phyloP scores from a whole-genome alignment of 2,113 vertebrate species.

The Bungarus multicinctus region DNA sequence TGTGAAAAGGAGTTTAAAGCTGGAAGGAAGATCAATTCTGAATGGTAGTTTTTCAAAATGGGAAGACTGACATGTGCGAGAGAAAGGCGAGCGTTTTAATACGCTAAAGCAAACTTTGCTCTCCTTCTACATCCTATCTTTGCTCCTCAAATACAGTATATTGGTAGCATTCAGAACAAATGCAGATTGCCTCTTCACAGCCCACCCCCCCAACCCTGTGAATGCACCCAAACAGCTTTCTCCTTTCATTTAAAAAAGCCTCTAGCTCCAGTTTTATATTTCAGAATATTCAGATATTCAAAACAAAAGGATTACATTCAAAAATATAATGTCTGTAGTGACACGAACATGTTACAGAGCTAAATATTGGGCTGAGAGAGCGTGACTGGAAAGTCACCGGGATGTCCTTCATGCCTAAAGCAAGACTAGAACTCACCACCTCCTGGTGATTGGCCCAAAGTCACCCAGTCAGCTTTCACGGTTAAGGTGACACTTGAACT shows the following conservation, averaged over 20 bases:
- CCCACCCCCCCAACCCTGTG: too few species aligned
- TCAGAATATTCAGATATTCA: neutral
- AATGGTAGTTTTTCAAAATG: neutral
- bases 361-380: neutral
- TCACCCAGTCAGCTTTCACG: too few species aligned
- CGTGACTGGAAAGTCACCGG: too few species aligned
- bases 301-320: neutral
- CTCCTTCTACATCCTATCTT: neutral
- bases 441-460: too few species aligned
- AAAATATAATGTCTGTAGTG: neutral
- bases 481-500: too few species aligned
- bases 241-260: neutral
- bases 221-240: neutral
- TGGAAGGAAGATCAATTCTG: neutral
- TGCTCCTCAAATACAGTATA: neutral
- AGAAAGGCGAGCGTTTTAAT: neutral
- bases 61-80: neutral
- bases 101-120: neutral
- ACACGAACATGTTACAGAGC: neutral
- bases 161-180: neutral
- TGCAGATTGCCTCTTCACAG: neutral
- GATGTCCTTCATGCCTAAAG: too few species aligned
- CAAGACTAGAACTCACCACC: too few species aligned
- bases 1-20: neutral
- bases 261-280: neutral